These are phyloP conservation scores for Syngnathus acus DNA, from an alignment of 2,797 vertebrate genomes.

Conservation along the genomic window DNA sequence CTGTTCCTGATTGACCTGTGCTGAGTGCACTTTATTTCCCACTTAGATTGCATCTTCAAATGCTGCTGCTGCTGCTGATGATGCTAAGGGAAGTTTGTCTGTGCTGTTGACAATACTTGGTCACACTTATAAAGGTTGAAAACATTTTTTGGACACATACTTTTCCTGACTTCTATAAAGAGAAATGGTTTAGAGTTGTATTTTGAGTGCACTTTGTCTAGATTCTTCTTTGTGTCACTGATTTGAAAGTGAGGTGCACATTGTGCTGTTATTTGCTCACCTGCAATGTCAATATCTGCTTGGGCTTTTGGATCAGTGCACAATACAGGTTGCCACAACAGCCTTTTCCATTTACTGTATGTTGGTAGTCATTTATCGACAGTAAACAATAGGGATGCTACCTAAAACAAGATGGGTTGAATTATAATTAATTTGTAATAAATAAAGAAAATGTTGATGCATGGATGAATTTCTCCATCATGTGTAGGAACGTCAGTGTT, in stretches of 20 bases:
- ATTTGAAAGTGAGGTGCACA: background rate
- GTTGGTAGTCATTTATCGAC: background rate
- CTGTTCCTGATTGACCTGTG: background rate
- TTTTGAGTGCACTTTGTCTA: background rate
- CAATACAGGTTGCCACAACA: background rate
- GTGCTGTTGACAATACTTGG: background rate
- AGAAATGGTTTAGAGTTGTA: background rate
- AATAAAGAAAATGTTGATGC: background rate
- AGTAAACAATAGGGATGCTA: background rate
- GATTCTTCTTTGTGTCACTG: background rate
- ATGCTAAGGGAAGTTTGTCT: slow-evolving; percentile 14
- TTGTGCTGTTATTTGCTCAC: background rate
- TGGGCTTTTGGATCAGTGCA: background rate
- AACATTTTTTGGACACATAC: background rate
- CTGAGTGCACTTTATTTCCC: background rate
- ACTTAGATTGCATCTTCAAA: background rate
- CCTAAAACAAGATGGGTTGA: too few species aligned
- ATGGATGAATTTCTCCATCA: background rate
- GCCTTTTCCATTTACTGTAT: background rate
- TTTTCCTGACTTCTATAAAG: background rate
- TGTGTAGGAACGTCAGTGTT: background rate
- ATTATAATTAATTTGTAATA: too few species aligned
- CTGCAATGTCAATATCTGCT: background rate
- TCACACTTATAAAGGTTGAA: background rate
- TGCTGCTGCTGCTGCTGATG: slow-evolving; percentile 6